phyloP scores from a whole-genome alignment of 37 sponge, comb jelly and placozoan species.

The Corticium candelabrum region DNA sequence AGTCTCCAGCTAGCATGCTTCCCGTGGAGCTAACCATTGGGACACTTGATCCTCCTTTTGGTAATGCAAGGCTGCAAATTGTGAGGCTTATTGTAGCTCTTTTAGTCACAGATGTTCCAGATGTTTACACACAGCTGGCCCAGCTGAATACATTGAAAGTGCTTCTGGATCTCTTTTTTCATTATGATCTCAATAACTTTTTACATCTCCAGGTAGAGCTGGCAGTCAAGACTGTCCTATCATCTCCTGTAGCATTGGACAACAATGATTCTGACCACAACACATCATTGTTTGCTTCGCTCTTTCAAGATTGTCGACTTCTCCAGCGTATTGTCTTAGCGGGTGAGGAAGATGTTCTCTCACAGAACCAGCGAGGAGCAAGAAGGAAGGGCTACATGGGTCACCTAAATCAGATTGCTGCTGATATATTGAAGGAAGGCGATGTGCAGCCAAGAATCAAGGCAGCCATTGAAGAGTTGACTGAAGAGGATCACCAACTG shows the following conservation, averaged over 20 bases:
- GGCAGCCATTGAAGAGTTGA: conserved; percentile 13
- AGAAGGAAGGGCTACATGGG: conserved; percentile 74
- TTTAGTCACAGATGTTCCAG: conserved; percentile 10
- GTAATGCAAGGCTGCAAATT: conserved; percentile 67
- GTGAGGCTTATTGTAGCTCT: conserved; percentile 51
- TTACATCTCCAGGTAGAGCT: conserved; percentile 12
- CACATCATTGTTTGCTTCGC: neutral
- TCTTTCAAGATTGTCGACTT: conserved; percentile 34
- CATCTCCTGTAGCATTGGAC: neutral
- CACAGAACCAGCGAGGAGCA: no score
- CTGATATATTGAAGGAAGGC: conserved; percentile 14
- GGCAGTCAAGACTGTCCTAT: neutral
- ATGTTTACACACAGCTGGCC: conserved; percentile 26
- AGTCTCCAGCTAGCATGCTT: neutral
- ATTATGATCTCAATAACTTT: conserved; percentile 8
- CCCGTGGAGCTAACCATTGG: conserved; percentile 24
- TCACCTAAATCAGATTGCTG: conserved; percentile 48
- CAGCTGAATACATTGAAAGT: conserved; percentile 22
- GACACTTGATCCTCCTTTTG: conserved; percentile 53
- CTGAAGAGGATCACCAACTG: conserved; percentile 16
- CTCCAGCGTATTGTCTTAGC: conserved; percentile 16
- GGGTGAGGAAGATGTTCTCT: no score
- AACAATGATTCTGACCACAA: neutral
- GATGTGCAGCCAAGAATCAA: conserved; percentile 2
- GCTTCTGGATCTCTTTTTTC: conserved; percentile 31